Evolutionary conservation across 92 coral and sea anemone genomes (phyloP).

Genomic region (Epizoanthus rinbou): DNA sequence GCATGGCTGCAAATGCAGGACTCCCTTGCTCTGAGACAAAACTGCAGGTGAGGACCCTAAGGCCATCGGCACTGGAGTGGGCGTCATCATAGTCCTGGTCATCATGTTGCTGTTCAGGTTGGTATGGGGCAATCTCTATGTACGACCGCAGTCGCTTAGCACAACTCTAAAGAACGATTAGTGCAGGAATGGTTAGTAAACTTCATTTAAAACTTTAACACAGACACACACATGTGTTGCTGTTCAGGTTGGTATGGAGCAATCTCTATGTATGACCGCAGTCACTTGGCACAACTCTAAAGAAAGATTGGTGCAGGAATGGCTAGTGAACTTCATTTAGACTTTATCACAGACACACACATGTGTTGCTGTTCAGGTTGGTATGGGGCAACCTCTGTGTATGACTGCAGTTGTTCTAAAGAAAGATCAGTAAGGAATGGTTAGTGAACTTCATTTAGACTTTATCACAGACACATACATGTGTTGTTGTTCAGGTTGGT

Average conservation of each 20-base stretch:
- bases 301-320: background rate
- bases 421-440: background rate
- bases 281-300: slow-evolving; percentile 62
- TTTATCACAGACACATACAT: background rate
- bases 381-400: slow-evolving; percentile 90
- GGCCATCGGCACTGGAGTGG: slow-evolving; percentile 71
- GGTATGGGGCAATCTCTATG: slow-evolving; percentile 95
- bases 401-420: slow-evolving; percentile 62
- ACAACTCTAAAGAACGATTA: slow-evolving; percentile 38
- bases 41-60: slow-evolving; percentile 90
- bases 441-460: background rate
- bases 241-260: slow-evolving; percentile 98
- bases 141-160: slow-evolving; percentile 77
- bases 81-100: slow-evolving; percentile 81
- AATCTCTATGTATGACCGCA: slow-evolving; percentile 84
- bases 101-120: slow-evolving; percentile 94
- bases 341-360: background rate
- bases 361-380: slow-evolving; percentile 92
- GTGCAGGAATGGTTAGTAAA: background rate
- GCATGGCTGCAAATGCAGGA: slow-evolving; percentile 93
- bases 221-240: slow-evolving; percentile 41
- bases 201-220: background rate
- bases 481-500: slow-evolving; percentile 94
- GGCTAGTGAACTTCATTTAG: background rate
- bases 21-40: slow-evolving; percentile 67